Percentiles rank a stretch among this genome's conserved stretches.
phyloP scores from a whole-genome alignment of 1,140 invertebrate genomes.

The Sinonovacula constricta region DNA sequence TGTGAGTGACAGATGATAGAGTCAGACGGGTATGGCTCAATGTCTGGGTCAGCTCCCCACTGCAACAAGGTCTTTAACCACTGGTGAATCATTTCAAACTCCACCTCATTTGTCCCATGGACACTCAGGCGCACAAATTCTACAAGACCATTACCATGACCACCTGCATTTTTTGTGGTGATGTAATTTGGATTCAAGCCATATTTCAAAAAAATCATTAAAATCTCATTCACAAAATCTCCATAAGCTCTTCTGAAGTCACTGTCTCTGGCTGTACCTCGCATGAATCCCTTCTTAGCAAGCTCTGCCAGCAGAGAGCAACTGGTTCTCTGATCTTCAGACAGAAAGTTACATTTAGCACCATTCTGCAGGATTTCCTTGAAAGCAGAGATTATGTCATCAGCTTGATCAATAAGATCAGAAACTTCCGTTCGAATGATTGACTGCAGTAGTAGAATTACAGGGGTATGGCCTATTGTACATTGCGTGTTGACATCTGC shows the following conservation, averaged over 20 bases:
- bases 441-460: slow-evolving; percentile 68
- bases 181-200: slow-evolving; percentile 73
- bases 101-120: slow-evolving; percentile 47
- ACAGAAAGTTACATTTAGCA: slow-evolving; percentile 67
- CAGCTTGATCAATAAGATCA: slow-evolving; percentile 54
- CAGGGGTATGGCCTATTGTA: slow-evolving; percentile 69
- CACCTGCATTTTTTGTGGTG: slow-evolving; percentile 55
- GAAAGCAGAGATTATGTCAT: slow-evolving; percentile 58
- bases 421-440: slow-evolving; percentile 64
- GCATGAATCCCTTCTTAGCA: slow-evolving; percentile 52
- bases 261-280: neutral
- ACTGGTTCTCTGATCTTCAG: slow-evolving; percentile 54
- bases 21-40: slow-evolving; percentile 75
- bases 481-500: slow-evolving; percentile 65
- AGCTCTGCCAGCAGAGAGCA: slow-evolving; percentile 63
- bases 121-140: slow-evolving; percentile 71
- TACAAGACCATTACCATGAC: slow-evolving; percentile 69
- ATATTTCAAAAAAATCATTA: slow-evolving; percentile 62
- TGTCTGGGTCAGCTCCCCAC: slow-evolving; percentile 75
- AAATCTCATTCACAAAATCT: slow-evolving; percentile 60
- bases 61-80: slow-evolving; percentile 74
- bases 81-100: slow-evolving; percentile 66
- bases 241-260: slow-evolving; percentile 39
- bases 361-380: slow-evolving; percentile 64
- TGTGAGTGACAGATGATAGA: slow-evolving; percentile 76